Conservation (phyloP, 1,140 invertebrate species). For the Tetramorium simillimum region DNA sequence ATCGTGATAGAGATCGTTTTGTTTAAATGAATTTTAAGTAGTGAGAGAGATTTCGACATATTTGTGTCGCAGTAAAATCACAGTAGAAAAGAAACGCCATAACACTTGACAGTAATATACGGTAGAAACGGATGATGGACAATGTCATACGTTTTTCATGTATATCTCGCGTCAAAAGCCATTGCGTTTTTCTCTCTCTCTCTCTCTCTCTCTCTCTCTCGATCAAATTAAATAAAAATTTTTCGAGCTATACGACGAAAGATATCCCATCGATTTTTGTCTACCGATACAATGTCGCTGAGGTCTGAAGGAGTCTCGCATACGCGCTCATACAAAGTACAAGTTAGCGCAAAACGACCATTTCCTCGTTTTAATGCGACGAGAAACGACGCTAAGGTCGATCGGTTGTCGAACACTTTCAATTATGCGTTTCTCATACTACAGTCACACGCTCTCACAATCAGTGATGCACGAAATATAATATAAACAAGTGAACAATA, state of each 20-base stretch:
- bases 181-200: not conserved
- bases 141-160: not conserved
- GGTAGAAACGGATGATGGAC: not conserved
- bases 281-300: not conserved
- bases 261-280: not conserved
- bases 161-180: not conserved
- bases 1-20: not conserved
- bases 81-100: not conserved
- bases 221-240: not conserved
- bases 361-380: conserved; percentile 53
- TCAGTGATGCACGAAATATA: not conserved
- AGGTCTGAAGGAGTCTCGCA: no score
- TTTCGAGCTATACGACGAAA: not conserved
- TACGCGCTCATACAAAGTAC: conserved; percentile 46
- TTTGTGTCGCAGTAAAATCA: not conserved
- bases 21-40: not conserved
- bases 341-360: conserved; percentile 62
- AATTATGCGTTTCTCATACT: not conserved
- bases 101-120: not conserved
- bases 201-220: not conserved
- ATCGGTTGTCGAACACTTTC: conserved; percentile 62
- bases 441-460: not conserved
- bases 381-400: conserved; percentile 67
- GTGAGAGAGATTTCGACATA: not conserved
- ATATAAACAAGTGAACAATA: not conserved